Conservation (phyloP, 1,140 invertebrate genomes). For the Euschistus heros region DNA sequence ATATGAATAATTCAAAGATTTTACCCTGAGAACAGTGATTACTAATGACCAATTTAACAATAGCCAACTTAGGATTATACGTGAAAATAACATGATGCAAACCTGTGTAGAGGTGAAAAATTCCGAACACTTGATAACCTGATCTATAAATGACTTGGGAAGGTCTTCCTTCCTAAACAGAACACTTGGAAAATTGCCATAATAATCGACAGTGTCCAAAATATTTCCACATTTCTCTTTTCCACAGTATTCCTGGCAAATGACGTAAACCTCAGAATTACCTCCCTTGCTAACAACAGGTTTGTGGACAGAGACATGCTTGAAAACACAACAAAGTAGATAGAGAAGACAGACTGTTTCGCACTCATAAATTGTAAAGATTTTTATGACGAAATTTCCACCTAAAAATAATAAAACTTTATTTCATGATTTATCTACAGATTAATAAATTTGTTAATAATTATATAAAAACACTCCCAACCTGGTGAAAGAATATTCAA, state of each 20-base stretch:
- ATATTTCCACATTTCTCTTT: constrained; percentile 26
- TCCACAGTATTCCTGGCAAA: constrained; percentile 59
- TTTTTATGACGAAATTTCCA: constrained; percentile 79
- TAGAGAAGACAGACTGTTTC: constrained; percentile 68
- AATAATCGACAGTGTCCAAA: neutral
- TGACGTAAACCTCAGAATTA: constrained; percentile 85
- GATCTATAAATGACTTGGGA: constrained; percentile 52
- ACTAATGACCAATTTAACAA: too few species aligned
- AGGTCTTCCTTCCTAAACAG: constrained; percentile 47
- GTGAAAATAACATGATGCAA: neutral
- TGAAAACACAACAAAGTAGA: constrained; percentile 63
- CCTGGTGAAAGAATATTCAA: constrained; percentile 54
- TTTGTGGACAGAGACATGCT: constrained; percentile 65
- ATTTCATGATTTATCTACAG: neutral
- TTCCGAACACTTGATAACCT: constrained; percentile 50
- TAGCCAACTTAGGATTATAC: too few species aligned
- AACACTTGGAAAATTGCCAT: neutral
- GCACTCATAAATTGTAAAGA: constrained; percentile 84
- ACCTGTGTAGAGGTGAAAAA: constrained; percentile 29
- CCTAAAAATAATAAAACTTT: constrained; percentile 38
- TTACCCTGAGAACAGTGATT: too few species aligned
- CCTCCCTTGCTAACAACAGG: constrained; percentile 84
- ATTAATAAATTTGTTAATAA: neutral
- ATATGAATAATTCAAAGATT: too few species aligned
- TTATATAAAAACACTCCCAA: constrained; percentile 27